Evolutionary conservation across 2,888 invertebrate species (phyloP).

Genomic region (Drosophila algonquin): DNA sequence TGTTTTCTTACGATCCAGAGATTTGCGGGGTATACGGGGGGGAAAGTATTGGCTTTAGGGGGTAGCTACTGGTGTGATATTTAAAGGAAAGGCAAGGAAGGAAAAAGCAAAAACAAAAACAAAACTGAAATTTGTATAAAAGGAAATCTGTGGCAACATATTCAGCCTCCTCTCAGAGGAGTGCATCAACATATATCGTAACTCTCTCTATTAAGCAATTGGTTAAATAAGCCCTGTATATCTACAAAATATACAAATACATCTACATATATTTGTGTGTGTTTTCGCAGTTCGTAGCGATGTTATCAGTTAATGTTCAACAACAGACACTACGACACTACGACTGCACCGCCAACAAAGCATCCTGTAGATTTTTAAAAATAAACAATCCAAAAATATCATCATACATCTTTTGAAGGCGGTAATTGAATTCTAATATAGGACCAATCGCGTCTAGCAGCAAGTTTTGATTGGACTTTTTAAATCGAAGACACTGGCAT

Average conservation of each 20-base stretch:
- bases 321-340: conserved; percentile 11
- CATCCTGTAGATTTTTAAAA: conserved; percentile 60
- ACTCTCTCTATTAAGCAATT: conserved; percentile 20
- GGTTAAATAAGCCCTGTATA: conserved; percentile 7
- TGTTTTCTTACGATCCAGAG: conserved; percentile 1
- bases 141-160: conserved; percentile 55
- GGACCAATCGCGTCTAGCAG: too few species aligned
- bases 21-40: neutral
- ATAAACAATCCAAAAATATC: conserved; percentile 56
- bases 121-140: conserved; percentile 37
- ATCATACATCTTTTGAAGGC: conserved; percentile 1
- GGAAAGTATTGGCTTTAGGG: neutral
- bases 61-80: neutral
- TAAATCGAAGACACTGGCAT: neutral
- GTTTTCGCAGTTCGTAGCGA: conserved; percentile 32
- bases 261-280: conserved; percentile 17
- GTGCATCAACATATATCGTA: conserved; percentile 38
- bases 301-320: conserved; percentile 28
- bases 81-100: conserved; percentile 10
- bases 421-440: neutral
- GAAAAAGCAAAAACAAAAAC: neutral
- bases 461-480: too few species aligned
- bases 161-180: conserved; percentile 55
- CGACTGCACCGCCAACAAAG: neutral
- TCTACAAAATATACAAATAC: neutral